A percentile compares a stretch with the other conserved stretches of the same genome.
phyloP scores from a whole-genome alignment of 2,113 vertebrate species.

The Pyrgilauda ruficollis region DNA sequence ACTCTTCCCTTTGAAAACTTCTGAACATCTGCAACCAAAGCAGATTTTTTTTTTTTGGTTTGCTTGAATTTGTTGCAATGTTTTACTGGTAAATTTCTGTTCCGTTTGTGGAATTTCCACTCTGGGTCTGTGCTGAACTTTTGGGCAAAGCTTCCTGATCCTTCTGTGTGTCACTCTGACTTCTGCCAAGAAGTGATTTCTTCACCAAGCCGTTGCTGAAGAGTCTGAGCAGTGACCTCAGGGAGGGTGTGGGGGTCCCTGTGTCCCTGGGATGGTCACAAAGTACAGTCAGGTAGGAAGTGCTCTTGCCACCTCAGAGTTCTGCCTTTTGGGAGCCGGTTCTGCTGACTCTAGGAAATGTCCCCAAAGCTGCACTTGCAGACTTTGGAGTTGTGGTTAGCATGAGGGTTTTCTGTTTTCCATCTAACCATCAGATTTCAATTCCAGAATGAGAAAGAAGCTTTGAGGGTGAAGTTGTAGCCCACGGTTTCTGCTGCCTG shows the following conservation, averaged over 20 bases:
- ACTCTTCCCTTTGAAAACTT: neutral
- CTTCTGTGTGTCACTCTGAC: neutral
- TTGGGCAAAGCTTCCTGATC: neutral
- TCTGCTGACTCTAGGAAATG: neutral
- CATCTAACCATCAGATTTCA: neutral
- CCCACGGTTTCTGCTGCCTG: neutral
- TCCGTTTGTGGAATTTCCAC: neutral
- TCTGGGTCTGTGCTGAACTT: neutral
- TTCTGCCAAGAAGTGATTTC: neutral
- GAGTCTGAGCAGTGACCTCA: neutral
- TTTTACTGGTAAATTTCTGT: neutral
- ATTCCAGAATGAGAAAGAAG: constrained; percentile 20
- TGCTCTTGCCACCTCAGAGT: neutral
- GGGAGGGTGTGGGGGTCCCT: neutral
- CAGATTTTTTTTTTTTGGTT: neutral
- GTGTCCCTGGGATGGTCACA: accelerated
- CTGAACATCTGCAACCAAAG: neutral
- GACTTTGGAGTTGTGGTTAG: constrained; percentile 21
- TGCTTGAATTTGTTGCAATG: neutral
- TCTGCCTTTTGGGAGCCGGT: neutral
- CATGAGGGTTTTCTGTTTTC: constrained; percentile 14
- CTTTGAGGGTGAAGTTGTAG: neutral
- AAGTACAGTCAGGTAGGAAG: neutral
- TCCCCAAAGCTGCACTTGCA: neutral
- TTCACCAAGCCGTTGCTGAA: accelerated